Conservation (phyloP, 2,113 vertebrate genomes). For the Pungitius pungitius region DNA sequence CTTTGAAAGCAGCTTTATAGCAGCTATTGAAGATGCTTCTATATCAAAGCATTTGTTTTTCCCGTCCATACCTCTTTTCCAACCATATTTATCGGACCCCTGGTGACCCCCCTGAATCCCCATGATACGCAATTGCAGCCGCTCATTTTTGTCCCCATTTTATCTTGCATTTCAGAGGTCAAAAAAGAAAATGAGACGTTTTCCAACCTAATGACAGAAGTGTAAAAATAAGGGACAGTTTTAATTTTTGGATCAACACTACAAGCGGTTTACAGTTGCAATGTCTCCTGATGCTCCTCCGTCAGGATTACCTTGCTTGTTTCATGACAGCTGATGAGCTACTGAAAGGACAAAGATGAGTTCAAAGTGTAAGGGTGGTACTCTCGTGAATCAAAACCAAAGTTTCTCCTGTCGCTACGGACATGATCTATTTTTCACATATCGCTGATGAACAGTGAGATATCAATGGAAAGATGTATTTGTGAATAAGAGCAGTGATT, state of each 20-base stretch:
- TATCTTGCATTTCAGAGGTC: constrained; percentile 24
- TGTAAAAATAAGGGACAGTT: constrained; percentile 1
- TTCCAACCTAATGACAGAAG: constrained; percentile 3
- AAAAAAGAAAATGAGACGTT: constrained; percentile 11
- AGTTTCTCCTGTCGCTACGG: not conserved
- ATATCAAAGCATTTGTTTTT: constrained; percentile 27
- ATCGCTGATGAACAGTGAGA: constrained; percentile 6
- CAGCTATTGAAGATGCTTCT: constrained; percentile 20
- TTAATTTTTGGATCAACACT: constrained; percentile 17
- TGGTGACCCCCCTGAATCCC: constrained; percentile 12
- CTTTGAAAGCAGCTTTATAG: constrained; percentile 31
- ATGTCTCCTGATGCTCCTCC: constrained; percentile 15
- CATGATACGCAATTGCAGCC: constrained; percentile 48
- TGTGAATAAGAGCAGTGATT: constrained; percentile 27
- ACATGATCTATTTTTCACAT: constrained; percentile 21
- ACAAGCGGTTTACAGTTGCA: not conserved
- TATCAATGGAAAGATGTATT: constrained; percentile 30
- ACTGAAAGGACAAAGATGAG: constrained; percentile 12
- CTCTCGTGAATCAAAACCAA: not conserved
- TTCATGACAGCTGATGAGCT: constrained; percentile 24
- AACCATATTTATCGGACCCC: constrained; percentile 15
- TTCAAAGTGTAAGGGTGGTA: not conserved
- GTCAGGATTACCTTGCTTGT: not conserved
- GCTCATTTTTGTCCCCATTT: constrained; percentile 28
- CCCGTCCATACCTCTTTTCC: not conserved